Percentiles rank a stretch among this genome's conserved stretches.
Conservation (phyloP, 2,797 vertebrate species). For the Sebastes vulpes region DNA sequence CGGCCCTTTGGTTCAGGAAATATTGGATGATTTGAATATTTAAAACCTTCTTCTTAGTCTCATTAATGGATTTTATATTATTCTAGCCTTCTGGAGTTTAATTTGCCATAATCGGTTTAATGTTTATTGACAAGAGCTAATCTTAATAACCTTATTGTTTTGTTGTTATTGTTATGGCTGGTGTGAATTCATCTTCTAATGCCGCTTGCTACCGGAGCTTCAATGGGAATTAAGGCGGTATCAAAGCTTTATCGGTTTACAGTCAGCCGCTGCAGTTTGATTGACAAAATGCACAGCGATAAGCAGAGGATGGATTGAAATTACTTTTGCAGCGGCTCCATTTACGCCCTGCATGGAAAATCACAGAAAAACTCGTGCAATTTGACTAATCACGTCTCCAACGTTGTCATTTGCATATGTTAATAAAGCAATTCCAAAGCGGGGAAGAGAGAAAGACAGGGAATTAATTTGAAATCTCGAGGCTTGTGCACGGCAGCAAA, state of each 20-base stretch:
- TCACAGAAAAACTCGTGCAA: slow-evolving; percentile 65
- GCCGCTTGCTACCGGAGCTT: slow-evolving; percentile 10
- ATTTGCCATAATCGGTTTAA: slow-evolving; percentile 60
- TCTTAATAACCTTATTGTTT: slow-evolving; percentile 55
- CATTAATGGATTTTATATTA: slow-evolving; percentile 29
- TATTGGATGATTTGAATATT: slow-evolving; percentile 33
- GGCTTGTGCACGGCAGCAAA: slow-evolving; percentile 8
- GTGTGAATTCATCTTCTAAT: slow-evolving; percentile 35
- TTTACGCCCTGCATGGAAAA: slow-evolving; percentile 69
- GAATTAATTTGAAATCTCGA: slow-evolving; percentile 49
- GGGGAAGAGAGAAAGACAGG: slow-evolving; percentile 30
- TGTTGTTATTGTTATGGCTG: slow-evolving; percentile 36
- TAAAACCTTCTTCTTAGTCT: slow-evolving; percentile 10
- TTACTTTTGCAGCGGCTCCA: slow-evolving; percentile 59
- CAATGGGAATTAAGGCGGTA: slow-evolving; percentile 30
- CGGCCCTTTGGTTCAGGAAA: slow-evolving; percentile 11
- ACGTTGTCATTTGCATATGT: slow-evolving; percentile 85
- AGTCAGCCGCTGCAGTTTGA: slow-evolving; percentile 59
- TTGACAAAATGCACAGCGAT: slow-evolving; percentile 68
- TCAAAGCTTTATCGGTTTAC: slow-evolving; percentile 56
- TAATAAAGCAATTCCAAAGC: slow-evolving; percentile 78
- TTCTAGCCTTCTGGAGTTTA: slow-evolving; percentile 23
- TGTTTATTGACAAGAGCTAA: slow-evolving; percentile 52
- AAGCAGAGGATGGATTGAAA: slow-evolving; percentile 62
- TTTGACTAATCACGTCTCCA: slow-evolving; percentile 80